Base-by-base conservation (phyloP, 2,113 vertebrate genomes). In the Columba janthina region DNA sequence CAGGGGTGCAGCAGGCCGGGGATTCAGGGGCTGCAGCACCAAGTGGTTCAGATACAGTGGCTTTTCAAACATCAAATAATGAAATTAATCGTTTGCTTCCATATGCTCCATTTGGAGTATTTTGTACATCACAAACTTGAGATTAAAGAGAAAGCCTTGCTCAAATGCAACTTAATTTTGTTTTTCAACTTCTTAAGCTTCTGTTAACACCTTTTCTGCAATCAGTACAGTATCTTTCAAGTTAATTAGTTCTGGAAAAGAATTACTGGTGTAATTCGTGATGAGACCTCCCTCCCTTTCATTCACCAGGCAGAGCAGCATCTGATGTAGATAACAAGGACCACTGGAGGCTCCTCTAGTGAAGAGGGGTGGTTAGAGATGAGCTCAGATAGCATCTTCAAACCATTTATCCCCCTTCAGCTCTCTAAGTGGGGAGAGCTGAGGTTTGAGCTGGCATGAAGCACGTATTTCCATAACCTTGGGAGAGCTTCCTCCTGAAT, bases 281-380 rank as follows among this genome's bases (percentile, higher is more conserved):
- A 60, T 12, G 73, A 88, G 84, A 65, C 87, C 80, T 94, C 89
- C 80, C 70, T 87, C 89, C 46, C 87, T 89, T 93, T 90, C 93
- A 73, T 66, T 89, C 89, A 53, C 34, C 80, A 93, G 87, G 8
- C 87, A 60, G 96, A 95, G 81, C 54, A 83, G 85, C 66, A 29
- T 96, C 74, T 96, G 95, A 96, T 85, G 88, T 69, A 96, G 94
- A 98, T 97, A 57, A 97, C 95, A 92, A 88, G 93, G 96, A 97
- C 91, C 88, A 75, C 92, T 65, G 95, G 96, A 94, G 91, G 94
- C 87, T 92, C 85, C 89, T 89, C 85, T 24, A 76, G 86, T 51
- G 69, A 82, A 78, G 53, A 93, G 93, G 66, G 94, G 31, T 38
- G 77, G 54, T 28, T 77, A 8, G 75, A 85, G 71, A 53, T 26